A percentile compares a stretch with the other conserved stretches of the same genome.
Evolutionary conservation across 2,888 invertebrate species (phyloP).

Genomic region (Chloroclystis v-ata): DNA sequence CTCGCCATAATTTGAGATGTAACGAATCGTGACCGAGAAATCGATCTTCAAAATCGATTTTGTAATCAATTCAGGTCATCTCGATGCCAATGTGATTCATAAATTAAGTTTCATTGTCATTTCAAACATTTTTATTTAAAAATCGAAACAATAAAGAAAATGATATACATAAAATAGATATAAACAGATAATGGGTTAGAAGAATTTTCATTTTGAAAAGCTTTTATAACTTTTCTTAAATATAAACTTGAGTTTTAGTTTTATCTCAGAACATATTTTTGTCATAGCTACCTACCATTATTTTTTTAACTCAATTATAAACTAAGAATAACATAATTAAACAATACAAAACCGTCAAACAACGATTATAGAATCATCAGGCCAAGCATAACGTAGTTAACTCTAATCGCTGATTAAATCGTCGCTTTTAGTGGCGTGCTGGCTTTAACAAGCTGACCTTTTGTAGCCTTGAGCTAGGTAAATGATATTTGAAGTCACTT

Average conservation of each 20-base stretch:
- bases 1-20: slow-evolving; percentile 22
- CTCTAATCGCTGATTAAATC: slow-evolving; percentile 16
- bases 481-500: slow-evolving; percentile 13
- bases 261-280: too few relatives aligned
- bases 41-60: slow-evolving; percentile 34
- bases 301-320: not conserved
- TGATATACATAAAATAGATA: too few relatives aligned
- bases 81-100: slow-evolving; percentile 21
- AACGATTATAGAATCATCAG: slow-evolving; percentile 8
- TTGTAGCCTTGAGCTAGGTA: slow-evolving; percentile 2
- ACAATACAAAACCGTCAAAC: not conserved
- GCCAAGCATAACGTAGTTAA: slow-evolving; percentile 12
- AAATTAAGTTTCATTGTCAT: slow-evolving; percentile 10
- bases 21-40: slow-evolving; percentile 39
- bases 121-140: not conserved
- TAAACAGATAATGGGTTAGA: too few relatives aligned
- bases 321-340: not conserved
- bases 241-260: too few relatives aligned
- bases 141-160: not conserved
- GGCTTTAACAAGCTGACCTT: slow-evolving; percentile 11
- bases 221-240: too few relatives aligned
- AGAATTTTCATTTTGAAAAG: too few relatives aligned
- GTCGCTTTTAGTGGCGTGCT: slow-evolving; percentile 6
- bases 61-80: slow-evolving; percentile 40
- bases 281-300: too few relatives aligned